Percentiles rank a stretch among this genome's conserved stretches.
These are phyloP conservation scores for Typhlomys cinereus DNA, from an alignment of 2,113 vertebrate genomes.

Conservation along the genomic window DNA sequence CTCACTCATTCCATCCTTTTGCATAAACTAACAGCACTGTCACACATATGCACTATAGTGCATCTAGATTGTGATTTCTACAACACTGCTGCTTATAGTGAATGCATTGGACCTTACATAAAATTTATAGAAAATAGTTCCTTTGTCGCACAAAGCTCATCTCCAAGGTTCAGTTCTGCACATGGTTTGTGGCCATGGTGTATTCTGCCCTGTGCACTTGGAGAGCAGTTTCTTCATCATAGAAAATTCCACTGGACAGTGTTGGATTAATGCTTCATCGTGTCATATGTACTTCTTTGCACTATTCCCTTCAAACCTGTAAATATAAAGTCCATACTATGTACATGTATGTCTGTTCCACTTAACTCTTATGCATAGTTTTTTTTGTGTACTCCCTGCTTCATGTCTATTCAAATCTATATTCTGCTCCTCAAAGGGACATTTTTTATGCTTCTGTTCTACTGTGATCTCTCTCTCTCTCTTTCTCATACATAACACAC, in stretches of 20 bases:
- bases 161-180: background rate
- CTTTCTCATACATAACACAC: background rate
- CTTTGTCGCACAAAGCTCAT: background rate
- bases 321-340: background rate
- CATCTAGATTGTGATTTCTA: background rate
- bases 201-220: background rate
- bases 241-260: background rate
- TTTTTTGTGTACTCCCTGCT: background rate
- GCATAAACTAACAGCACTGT: rapidly evolving
- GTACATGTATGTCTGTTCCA: background rate
- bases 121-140: background rate
- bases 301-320: background rate
- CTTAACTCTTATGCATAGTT: background rate
- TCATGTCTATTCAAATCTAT: background rate
- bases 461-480: no score
- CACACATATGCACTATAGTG: no score
- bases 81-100: background rate
- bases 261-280: background rate
- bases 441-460: background rate
- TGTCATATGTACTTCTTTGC: background rate
- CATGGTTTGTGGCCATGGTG: background rate
- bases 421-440: background rate
- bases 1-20: background rate
- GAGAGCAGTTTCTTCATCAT: background rate
- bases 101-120: background rate